A percentile compares a stretch with the other conserved stretches of the same genome.
These are phyloP conservation scores for Reticulitermes lucifugus DNA, from an alignment of 2,888 invertebrate species.

Conservation along the genomic window DNA sequence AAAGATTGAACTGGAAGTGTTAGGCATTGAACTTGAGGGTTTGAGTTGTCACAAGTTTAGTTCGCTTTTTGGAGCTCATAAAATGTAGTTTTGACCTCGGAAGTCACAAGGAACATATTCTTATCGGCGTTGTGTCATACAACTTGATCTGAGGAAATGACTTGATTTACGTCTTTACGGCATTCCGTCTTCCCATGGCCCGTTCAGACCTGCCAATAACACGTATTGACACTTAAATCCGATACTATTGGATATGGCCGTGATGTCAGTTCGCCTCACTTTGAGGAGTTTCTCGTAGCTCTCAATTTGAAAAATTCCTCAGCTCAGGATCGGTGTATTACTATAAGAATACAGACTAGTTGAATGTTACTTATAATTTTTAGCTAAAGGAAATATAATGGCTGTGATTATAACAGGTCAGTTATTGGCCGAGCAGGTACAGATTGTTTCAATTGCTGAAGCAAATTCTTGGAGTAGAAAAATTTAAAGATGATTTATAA, in stretches of 20 bases:
- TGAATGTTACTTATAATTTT: no score
- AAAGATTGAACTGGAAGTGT: no score
- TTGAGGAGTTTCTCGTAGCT: background rate
- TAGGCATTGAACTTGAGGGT: no score
- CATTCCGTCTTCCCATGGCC: background rate
- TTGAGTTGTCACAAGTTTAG: no score
- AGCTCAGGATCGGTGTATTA: background rate
- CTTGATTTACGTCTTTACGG: background rate
- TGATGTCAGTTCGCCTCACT: background rate
- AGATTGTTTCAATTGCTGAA: no score
- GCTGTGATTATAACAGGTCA: no score
- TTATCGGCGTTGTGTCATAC: background rate
- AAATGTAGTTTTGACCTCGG: background rate
- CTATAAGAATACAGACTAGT: background rate
- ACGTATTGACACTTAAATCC: constrained; percentile 6
- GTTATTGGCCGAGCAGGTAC: no score
- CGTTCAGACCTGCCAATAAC: background rate
- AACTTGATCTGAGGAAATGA: background rate
- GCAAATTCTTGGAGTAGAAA: no score
- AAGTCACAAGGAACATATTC: background rate
- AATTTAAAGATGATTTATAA: no score
- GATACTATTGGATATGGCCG: background rate
- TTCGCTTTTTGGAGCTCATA: background rate
- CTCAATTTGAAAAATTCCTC: background rate
- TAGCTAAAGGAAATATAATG: no score